phyloP scores from a whole-genome alignment of 2,888 invertebrate genomes.

The Lycocerus yunnanus region DNA sequence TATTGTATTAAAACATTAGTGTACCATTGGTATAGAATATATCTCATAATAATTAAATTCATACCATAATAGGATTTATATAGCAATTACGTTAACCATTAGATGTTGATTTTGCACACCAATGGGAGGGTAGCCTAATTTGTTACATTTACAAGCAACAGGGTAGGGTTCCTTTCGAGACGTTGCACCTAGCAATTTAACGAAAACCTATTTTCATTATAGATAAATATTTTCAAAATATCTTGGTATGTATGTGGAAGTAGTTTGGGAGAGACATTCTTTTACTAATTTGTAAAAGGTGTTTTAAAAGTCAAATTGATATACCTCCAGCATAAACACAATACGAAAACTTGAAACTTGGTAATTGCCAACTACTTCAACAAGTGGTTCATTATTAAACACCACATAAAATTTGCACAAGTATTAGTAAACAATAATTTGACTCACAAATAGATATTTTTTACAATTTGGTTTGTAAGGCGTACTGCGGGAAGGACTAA shows the following conservation, averaged over 20 bases:
- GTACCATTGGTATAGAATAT: no score
- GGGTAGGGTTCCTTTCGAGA: slow-evolving; percentile 5
- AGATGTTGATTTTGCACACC: slow-evolving; percentile 21
- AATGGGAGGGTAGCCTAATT: slow-evolving; percentile 16
- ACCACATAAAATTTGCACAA: neutral
- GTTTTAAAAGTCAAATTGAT: neutral
- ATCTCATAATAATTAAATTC: neutral
- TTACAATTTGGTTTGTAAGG: neutral
- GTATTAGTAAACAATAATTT: slow-evolving; percentile 8
- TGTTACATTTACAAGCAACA: slow-evolving; percentile 13
- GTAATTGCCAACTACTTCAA: neutral
- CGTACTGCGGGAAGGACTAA: neutral
- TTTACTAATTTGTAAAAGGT: no score
- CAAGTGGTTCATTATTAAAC: neutral
- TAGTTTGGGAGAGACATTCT: no score
- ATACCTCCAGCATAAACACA: neutral
- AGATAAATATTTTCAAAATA: neutral
- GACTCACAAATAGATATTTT: slow-evolving; percentile 1
- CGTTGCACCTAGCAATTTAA: slow-evolving; percentile 1
- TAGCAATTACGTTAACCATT: slow-evolving; percentile 22
- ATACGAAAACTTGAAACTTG: neutral
- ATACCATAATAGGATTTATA: slow-evolving; percentile 22
- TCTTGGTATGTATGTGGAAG: no score
- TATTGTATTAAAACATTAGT: no score
- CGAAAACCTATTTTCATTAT: neutral